phyloP scores from a whole-genome alignment of 1,140 invertebrate species.

The Parasteatoda tepidariorum region DNA sequence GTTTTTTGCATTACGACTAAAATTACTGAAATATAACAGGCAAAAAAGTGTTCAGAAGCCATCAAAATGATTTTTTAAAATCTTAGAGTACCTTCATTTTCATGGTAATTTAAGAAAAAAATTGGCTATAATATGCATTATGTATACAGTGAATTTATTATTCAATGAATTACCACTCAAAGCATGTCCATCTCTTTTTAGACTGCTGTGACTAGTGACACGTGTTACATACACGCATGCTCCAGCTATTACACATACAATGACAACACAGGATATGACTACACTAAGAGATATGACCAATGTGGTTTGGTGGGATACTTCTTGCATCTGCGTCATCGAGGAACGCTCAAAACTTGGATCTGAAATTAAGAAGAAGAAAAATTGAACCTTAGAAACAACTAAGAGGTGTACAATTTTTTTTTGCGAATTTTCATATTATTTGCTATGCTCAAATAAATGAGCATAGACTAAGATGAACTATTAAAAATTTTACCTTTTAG shows the following conservation, averaged over 20 bases:
- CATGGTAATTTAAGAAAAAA: not conserved
- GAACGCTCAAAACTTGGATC: slow-evolving; percentile 38
- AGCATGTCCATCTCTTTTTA: slow-evolving; percentile 24
- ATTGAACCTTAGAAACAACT: no score
- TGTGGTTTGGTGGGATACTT: slow-evolving; percentile 32
- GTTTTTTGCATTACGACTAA: no score
- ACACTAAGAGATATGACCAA: slow-evolving; percentile 42
- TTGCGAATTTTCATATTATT: no score
- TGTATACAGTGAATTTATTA: no score
- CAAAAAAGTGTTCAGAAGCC: no score
- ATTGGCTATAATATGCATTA: not conserved
- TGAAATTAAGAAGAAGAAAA: slow-evolving; percentile 1
- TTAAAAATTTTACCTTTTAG: no score
- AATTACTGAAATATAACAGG: no score
- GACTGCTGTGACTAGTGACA: not conserved
- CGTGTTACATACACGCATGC: slow-evolving; percentile 39
- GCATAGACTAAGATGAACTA: no score
- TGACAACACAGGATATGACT: slow-evolving; percentile 38
- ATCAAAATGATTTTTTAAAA: no score
- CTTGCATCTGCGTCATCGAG: slow-evolving; percentile 35
- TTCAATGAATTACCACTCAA: slow-evolving; percentile 30
- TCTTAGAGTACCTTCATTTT: no score
- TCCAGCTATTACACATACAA: slow-evolving; percentile 41
- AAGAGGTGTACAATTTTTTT: no score
- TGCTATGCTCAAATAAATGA: no score